Evolutionary conservation across 2,888 invertebrate species (phyloP), one percentile per base, ranked within the genome.

Genomic region (Gisinianus flammeolus): DNA sequence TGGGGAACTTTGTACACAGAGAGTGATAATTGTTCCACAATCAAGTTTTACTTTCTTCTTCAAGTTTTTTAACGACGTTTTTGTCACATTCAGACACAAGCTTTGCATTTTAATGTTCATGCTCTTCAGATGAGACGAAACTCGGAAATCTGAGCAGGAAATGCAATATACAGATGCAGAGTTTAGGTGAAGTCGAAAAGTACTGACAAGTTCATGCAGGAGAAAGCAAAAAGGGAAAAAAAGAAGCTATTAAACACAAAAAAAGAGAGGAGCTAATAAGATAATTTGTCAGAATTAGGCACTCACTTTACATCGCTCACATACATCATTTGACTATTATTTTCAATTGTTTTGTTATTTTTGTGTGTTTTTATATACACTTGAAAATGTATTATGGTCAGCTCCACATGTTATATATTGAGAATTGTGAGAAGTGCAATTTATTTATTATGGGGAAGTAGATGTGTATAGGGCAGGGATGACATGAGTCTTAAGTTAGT

Each of bases 211-310:
- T 44, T 44, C 44, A 44, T 12, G 35, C 44, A 44, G 44, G 44
- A 44, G 44, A 44, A 44, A 44, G 44, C 44, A 44, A 16, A 44
- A 44, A 44, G 19, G 2, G 62, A 62, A 1, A 62, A 3, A 22
- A 26, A 19, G 69, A 22, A 44, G 52, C n/a, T n/a, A n/a, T n/a
- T n/a, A n/a, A n/a, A n/a, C n/a, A n/a, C n/a, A 52, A 24, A 35
- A 69, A 69, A 69, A 35, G 35, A 69, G 33, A 44, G 22, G 44
- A 22, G 19, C n/a, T 35, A 69, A 44, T 35, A 44, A 52, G 35
- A n/a, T 44, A 33, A 69, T 69, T 69, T 69, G 44, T 69, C 69
- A 69, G 44, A 69, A 44, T 69, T 69, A 35, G 22, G 22, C 35
- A 35, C 6, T 44, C 6, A 2, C 6, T 6, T 44, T 44, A 4